Conservation (phyloP, 2,797 vertebrate species). For the Buceros bicornis region DNA sequence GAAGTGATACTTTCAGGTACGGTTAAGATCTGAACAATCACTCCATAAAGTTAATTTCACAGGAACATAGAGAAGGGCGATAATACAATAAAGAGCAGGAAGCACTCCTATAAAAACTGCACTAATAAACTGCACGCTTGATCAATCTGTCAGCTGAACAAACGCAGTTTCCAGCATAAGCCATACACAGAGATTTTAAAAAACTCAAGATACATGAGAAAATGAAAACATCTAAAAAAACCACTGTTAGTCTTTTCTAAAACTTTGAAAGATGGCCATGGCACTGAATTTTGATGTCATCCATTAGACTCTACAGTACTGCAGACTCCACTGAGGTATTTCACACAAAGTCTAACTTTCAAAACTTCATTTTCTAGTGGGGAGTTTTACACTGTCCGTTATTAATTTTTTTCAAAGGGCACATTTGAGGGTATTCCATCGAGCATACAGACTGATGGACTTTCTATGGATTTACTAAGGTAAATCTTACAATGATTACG, state of each 20-base stretch:
- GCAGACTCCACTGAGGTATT: not conserved
- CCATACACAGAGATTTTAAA: not conserved
- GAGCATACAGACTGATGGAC: slow-evolving; percentile 10
- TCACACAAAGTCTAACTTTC: not conserved
- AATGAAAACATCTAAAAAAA: not conserved
- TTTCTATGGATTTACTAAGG: slow-evolving; percentile 7
- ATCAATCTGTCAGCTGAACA: not conserved
- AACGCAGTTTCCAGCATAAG: not conserved
- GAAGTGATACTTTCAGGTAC: not conserved
- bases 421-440: not conserved
- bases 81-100: not conserved
- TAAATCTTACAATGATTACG: slow-evolving; percentile 72
- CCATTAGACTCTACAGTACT: not conserved
- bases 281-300: not conserved
- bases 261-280: not conserved
- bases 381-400: not conserved
- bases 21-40: not conserved
- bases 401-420: not conserved
- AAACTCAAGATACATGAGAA: not conserved
- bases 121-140: not conserved
- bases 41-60: not conserved
- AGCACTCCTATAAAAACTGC: not conserved
- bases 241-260: not conserved
- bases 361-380: not conserved
- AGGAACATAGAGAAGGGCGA: not conserved